phyloP scores from a whole-genome alignment of 2,113 vertebrate genomes.

The Atlantisia rogersi region DNA sequence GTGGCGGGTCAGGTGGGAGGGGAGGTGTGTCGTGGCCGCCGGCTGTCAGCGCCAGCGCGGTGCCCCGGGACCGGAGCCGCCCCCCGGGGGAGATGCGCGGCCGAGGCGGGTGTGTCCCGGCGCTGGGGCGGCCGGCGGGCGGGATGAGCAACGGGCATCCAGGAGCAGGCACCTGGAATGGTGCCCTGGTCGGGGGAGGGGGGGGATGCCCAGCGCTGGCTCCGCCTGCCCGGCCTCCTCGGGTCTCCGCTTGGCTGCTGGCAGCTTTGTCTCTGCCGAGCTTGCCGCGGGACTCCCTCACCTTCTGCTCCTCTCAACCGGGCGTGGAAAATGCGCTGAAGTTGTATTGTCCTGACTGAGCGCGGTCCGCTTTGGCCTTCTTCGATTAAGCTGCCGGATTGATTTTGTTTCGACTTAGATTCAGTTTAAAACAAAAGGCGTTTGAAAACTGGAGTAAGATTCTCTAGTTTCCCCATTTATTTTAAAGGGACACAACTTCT shows the following conservation, averaged over 20 bases:
- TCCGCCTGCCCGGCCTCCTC: not conserved
- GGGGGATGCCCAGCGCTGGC: not conserved
- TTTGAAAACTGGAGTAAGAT: not conserved
- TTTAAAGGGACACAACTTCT: not conserved
- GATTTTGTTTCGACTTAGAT: accelerated
- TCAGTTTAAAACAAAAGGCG: not conserved
- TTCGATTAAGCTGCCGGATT: not conserved
- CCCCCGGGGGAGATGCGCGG: not conserved
- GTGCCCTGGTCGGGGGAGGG: not conserved
- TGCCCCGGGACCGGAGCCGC: not conserved
- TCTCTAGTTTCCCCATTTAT: accelerated
- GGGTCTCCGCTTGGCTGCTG: not conserved
- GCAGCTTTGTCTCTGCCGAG: not conserved
- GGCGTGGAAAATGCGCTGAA: not conserved
- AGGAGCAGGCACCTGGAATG: not conserved
- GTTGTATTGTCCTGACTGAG: not conserved
- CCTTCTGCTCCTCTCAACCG: too few relatives aligned
- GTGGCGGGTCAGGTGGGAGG: not conserved
- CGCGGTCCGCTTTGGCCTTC: not conserved
- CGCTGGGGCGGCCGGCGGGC: not conserved
- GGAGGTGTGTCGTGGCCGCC: not conserved
- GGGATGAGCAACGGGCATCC: not conserved
- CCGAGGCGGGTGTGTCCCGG: not conserved
- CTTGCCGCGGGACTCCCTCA: not conserved
- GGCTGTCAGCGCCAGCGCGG: not conserved